Evolutionary conservation across 2,113 vertebrate species (phyloP), one percentile per base, ranked within the genome.

Genomic region (Apeltes quadracus): DNA sequence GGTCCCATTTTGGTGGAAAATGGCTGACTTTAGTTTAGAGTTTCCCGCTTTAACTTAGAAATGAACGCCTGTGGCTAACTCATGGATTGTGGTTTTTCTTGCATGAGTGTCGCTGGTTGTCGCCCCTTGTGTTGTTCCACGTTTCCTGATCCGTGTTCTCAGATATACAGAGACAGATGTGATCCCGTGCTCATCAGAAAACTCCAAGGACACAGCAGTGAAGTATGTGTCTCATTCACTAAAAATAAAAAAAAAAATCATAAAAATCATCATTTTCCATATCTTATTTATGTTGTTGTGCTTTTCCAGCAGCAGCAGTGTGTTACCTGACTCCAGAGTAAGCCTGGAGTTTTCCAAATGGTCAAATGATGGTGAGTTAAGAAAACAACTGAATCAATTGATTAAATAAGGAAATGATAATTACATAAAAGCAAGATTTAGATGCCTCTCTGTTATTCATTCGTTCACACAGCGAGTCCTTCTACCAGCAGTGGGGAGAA

Each of bases 131-230:
- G n/a, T 61, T 46, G 61, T 54, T 36, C 3, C 25, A 6, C 61
- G 43, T 69, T 76, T 85, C 89, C 90, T 88, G 62, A 87, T 43
- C 69, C 81, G 83, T 41, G 5, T 27, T 13, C 76, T 76, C 91
- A 99, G 98, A 94, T 99, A 99, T 91, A 96, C 96, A 1, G 97
- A 99, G 83, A 96, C 96, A 32, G 97, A 99, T 29, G 92, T 99
- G 75, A 98, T 99, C 83, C 96, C 96, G 68, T 98, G 96, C 80
- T 95, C 94, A 77, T 96, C 93, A 75, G 96, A 98, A 90, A 86
- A 78, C 71, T 87, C 85, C 44, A 90, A 88, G 10, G 90, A 90
- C 41, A 69, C 61, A 1, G 23, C 93, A 54, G 59, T 9, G 0
- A 88, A 83, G 85, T 89, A 75, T 10, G 86, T 57, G 5, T 51